These are phyloP conservation scores for Cacoxenus indagator DNA, from an alignment of 2,888 invertebrate species.

Conservation along the genomic window DNA sequence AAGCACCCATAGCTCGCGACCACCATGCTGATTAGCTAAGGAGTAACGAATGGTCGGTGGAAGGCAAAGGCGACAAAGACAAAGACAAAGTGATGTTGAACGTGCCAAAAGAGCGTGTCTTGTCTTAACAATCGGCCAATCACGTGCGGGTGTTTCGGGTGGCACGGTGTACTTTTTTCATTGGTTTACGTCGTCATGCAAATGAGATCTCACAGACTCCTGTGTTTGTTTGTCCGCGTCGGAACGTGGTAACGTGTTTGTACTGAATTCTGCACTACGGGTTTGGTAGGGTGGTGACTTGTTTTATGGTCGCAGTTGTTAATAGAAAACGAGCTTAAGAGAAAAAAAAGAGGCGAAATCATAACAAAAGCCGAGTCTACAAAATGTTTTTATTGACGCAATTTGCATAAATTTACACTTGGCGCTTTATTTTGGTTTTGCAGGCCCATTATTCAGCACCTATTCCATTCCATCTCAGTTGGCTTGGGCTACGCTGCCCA, in stretches of 20 bases:
- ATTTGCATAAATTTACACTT: conserved; percentile 65
- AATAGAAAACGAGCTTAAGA: conserved; percentile 61
- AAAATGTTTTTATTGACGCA: conserved; percentile 65
- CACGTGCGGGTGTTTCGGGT: conserved; percentile 22
- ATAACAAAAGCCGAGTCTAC: conserved; percentile 43
- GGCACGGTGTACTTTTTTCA: not conserved
- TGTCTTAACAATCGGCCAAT: conserved; percentile 39
- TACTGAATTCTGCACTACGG: conserved; percentile 26
- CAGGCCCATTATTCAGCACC: not conserved
- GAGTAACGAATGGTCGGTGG: not conserved
- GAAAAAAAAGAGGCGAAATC: conserved; percentile 16
- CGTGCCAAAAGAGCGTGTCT: conserved; percentile 31
- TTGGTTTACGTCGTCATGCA: conserved; percentile 2
- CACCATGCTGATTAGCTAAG: conserved; percentile 57
- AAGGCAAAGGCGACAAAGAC: conserved; percentile 14
- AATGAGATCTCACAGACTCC: conserved; percentile 19
- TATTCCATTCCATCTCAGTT: not conserved
- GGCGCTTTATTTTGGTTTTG: conserved; percentile 29
- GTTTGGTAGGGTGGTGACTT: conserved; percentile 30
- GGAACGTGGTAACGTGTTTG: conserved; percentile 48
- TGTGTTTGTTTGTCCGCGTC: conserved; percentile 63
- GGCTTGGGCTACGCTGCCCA: not conserved
- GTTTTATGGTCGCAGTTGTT: conserved; percentile 63
- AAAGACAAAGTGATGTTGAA: conserved; percentile 40
- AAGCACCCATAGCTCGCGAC: not conserved